A percentile compares a stretch with the other conserved stretches of the same genome.
Evolutionary conservation across 2,888 invertebrate species (phyloP).

Genomic region (Cheilosia impressa): DNA sequence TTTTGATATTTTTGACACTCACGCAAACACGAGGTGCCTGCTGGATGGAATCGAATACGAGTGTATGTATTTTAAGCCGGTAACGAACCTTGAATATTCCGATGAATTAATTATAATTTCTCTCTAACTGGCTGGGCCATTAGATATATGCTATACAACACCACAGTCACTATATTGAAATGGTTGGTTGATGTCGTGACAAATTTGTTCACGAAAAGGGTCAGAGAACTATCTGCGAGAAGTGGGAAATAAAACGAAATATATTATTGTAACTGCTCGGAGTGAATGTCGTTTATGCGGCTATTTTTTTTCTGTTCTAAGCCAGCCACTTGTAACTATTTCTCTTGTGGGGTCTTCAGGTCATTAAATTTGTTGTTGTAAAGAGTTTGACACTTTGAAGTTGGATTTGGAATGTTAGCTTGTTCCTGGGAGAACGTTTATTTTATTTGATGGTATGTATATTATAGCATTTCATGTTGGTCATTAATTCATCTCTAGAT

Average conservation of each 20-base stretch:
- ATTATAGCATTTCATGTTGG: constrained; percentile 54
- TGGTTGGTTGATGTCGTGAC: constrained; percentile 69
- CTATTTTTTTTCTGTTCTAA: constrained; percentile 35
- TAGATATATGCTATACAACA: not conserved
- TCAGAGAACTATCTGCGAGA: constrained; percentile 61
- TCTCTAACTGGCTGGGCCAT: constrained; percentile 46
- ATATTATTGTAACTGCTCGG: constrained; percentile 28
- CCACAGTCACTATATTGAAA: constrained; percentile 21
- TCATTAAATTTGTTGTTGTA: constrained; percentile 38
- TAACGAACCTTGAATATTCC: constrained; percentile 74
- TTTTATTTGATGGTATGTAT: constrained; percentile 35
- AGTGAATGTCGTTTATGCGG: constrained; percentile 62
- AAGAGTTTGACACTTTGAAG: constrained; percentile 65
- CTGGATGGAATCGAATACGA: constrained; percentile 55
- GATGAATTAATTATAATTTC: constrained; percentile 73
- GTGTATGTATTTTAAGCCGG: constrained; percentile 54
- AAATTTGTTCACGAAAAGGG: constrained; percentile 71
- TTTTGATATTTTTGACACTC: constrained; percentile 84
- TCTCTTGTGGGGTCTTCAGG: constrained; percentile 72
- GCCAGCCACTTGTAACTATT: constrained; percentile 71
- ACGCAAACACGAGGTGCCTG: constrained; percentile 78
- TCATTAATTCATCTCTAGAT: constrained; percentile 51
- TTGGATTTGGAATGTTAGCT: constrained; percentile 33
- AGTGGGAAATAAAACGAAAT: constrained; percentile 23
- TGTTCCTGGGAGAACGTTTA: constrained; percentile 41